A percentile compares a stretch with the other conserved stretches of the same genome.
phyloP scores from a whole-genome alignment of 2,888 invertebrate genomes.

The Eutolmus rufibarbis region DNA sequence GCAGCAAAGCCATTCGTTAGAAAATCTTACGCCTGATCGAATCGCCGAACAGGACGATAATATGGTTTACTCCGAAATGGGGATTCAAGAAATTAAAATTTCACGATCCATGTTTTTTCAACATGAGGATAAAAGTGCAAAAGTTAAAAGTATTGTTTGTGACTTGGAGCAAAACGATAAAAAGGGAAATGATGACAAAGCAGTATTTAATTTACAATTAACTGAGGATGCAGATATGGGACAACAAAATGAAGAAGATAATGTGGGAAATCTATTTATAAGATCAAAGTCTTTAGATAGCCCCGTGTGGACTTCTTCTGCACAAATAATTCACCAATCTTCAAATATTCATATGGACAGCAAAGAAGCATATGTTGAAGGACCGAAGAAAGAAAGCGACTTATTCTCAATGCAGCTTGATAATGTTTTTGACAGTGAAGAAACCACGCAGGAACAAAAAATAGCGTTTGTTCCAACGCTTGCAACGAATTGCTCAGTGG shows the following conservation, averaged over 20 bases:
- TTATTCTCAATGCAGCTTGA: constrained; percentile 76
- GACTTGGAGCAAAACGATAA: constrained; percentile 72
- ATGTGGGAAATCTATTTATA: constrained; percentile 11
- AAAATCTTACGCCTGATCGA: constrained; percentile 59
- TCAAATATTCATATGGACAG: constrained; percentile 51
- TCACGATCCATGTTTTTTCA: constrained; percentile 73
- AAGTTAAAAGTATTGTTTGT: constrained; percentile 75
- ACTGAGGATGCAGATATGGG: constrained; percentile 47
- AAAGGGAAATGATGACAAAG: constrained; percentile 55
- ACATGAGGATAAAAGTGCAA: constrained; percentile 56
- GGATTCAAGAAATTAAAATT: constrained; percentile 86
- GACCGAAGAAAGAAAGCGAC: constrained; percentile 62
- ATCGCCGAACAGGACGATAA: constrained; percentile 72
- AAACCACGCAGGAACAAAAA: constrained; percentile 55
- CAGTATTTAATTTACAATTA: constrained; percentile 51
- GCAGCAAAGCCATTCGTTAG: constrained; percentile 62
- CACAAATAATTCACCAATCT: constrained; percentile 61
- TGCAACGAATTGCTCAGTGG: constrained; percentile 57
- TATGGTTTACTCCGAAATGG: constrained; percentile 84
- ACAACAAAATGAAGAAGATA: not conserved
- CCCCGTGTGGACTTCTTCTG: constrained; percentile 60
- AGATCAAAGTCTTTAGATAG: constrained; percentile 47
- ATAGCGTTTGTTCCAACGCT: constrained; percentile 59
- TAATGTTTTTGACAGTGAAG: constrained; percentile 74
- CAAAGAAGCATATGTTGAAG: constrained; percentile 16